These are phyloP conservation scores for Aphis craccivora DNA, from an alignment of 1,140 invertebrate species.

Conservation along the genomic window DNA sequence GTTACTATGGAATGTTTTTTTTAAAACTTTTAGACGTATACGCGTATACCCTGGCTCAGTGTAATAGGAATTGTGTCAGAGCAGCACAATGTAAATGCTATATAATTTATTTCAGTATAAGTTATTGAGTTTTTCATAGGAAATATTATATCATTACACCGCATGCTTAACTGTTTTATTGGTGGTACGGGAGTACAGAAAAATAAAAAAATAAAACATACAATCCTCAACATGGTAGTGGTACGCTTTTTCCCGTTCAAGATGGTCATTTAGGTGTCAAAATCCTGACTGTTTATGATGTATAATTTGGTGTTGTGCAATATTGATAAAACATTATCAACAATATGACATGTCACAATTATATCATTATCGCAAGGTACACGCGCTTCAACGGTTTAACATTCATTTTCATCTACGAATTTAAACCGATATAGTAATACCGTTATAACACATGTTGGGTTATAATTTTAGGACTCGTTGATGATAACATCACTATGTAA, in stretches of 20 bases:
- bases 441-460: neutral
- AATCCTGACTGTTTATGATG: neutral
- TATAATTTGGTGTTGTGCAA: conserved; percentile 1
- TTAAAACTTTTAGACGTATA: neutral
- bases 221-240: neutral
- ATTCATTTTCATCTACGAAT: neutral
- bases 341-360: neutral
- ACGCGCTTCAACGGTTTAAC: neutral
- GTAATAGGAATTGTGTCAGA: neutral
- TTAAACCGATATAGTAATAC: neutral
- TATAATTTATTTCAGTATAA: conserved; percentile 20
- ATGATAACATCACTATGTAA: neutral
- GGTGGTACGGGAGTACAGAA: neutral
- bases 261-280: neutral
- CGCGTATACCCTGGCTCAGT: neutral
- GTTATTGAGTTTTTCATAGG: neutral
- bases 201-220: neutral
- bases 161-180: neutral
- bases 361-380: neutral
- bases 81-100: neutral
- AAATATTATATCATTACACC: conserved; percentile 1
- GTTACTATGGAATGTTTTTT: neutral
- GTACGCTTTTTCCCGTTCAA: neutral
- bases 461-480: neutral
- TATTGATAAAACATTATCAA: neutral